Base-by-base conservation (phyloP, 1,140 invertebrate genomes). In the Coelopa frigida region DNA sequence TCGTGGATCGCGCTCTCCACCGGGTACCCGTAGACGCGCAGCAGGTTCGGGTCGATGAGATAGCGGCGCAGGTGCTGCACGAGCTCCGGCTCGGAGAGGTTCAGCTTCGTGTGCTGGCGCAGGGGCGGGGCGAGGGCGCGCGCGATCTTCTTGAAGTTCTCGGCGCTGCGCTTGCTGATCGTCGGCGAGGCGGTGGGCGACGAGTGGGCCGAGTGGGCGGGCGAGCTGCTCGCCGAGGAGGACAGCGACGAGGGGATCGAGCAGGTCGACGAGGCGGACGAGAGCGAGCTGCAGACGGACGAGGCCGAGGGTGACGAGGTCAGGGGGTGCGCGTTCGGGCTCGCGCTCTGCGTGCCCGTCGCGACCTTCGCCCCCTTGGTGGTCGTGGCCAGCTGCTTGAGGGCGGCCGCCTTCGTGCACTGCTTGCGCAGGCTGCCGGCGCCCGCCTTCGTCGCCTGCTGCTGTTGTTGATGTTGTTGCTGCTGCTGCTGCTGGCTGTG, bases 11-110 rank as follows among this genome's bases (percentile, higher is more conserved):
- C 73, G 42, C 78, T 75, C 26, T 81, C 76, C 0, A 85, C 60
- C 0, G 89, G 89, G 61, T 80, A 93, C 0, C 87, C 87, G 46
- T 86, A 74, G 5, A 78, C 71, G 12, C 76, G 70, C 45, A 90
- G 70, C 42, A 87, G 75, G 23, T 82, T 75, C 3, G 73, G 70
- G 3, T 74, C 75, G 18, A 91, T 68, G 0, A 82, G 54, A 61
- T 89, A 85, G 10, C 69, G 68, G 0, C 68, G 67, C 17, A 87
- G 54, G 8, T 73, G 57, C 5, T 73, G 44, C 7, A 66, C 60
- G 11, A 81, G 33, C 2, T 60, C 51, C 0, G 29, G 45, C 36
- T 79, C 74, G 11, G 52, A 53, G 8, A 76, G 44, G 5, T 70
- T 64, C 20, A 75, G 46, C 27, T 65, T 68, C 8, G 50, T 62